Evolutionary conservation across 2,888 invertebrate genomes (phyloP), one percentile per base, ranked within the genome.

Genomic region (Dynastes hyllus): DNA sequence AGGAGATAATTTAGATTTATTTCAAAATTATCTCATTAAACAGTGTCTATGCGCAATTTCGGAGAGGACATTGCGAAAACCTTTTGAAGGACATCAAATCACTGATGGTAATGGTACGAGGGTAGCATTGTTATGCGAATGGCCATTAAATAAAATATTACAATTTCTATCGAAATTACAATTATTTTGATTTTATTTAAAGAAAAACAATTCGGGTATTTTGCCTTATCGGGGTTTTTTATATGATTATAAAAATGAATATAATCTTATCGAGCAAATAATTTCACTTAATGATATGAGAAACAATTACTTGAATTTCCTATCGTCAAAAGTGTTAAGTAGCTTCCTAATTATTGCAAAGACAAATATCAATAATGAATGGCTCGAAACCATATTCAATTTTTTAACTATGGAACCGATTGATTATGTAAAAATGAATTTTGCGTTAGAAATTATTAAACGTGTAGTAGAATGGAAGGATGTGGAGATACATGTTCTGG

Each of bases 381-480:
- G 95, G 95, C 89, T 96, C 29, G 95, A 95, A 84, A 93, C 93
- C 83, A 92, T 95, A 29, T 93, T 94, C 0, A 93, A 94, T 85
- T 95, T 94, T 86, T 90, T 95, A 79, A 93, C 93, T 82, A 90
- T 92, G 73, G 92, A 93, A 87, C 92, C 92, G 84, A 91, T 92
- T 69, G 93, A 94, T 87, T 92, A 92, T 86, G 90, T 91, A 76
- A 95, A 95, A 88, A 95, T 96, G 87, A 93, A 95, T 85, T 96
- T 96, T 88, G 95, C 95, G 81, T 90, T 97, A 84, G 96, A 96
- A 87, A 93, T 97, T 66, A 94, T 97, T 73, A 95, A 95, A 86
- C 92, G 95, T 83, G 95, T 97, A 85, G 95, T 97, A 0, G 96
- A 97, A 86, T 96, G 96, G 94, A 96, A 95, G 86, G 96, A 97